These are phyloP conservation scores for Psophia crepitans DNA, from an alignment of 2,113 vertebrate species.

Conservation along the genomic window DNA sequence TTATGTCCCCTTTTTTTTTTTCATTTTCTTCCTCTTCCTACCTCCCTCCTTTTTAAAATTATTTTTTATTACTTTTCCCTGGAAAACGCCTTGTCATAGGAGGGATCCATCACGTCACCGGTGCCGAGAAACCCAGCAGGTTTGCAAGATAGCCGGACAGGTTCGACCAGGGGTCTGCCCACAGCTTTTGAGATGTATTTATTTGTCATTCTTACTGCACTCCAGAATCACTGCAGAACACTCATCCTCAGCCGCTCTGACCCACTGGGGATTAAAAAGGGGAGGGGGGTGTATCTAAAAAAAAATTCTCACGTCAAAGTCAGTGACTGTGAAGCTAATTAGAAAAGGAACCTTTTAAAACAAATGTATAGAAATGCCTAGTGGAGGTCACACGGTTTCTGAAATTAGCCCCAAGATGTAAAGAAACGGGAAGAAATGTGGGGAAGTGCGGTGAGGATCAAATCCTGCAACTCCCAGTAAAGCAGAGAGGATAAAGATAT, in stretches of 20 bases:
- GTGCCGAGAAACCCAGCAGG: neutral
- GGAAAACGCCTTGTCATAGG: fast-evolving
- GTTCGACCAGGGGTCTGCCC: neutral
- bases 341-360: neutral
- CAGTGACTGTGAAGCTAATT: neutral
- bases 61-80: neutral
- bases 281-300: neutral
- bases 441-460: fast-evolving
- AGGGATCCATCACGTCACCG: neutral
- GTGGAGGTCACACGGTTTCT: neutral
- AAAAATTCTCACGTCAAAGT: neutral
- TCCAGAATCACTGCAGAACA: neutral
- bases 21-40: neutral
- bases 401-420: neutral
- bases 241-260: neutral
- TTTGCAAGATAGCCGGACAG: neutral
- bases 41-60: no score
- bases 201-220: neutral
- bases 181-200: neutral
- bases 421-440: neutral
- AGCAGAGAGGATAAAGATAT: neutral
- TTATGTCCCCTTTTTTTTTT: neutral
- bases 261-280: neutral
- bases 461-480: neutral
- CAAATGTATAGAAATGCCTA: neutral